phyloP scores from a whole-genome alignment of 2,888 invertebrate species.

The Andrena trimmerana region DNA sequence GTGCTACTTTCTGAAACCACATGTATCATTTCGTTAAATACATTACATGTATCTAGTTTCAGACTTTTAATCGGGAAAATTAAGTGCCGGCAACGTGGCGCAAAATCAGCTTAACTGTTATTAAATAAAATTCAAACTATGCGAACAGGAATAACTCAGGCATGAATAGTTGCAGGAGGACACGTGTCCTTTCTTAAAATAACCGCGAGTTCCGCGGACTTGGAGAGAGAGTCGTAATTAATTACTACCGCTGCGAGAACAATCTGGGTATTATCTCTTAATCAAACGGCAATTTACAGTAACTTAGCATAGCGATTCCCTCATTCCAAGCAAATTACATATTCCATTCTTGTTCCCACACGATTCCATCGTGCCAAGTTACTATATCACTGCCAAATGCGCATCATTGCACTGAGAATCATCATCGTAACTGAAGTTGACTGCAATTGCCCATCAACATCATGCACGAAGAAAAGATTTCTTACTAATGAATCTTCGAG shows the following conservation, averaged over 20 bases:
- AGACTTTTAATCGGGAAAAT: too few species aligned
- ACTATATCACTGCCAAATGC: neutral
- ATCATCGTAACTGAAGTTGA: neutral
- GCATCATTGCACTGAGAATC: neutral
- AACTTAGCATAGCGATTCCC: conserved; percentile 8
- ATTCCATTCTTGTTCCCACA: neutral
- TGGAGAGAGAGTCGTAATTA: conserved; percentile 17
- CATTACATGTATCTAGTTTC: neutral
- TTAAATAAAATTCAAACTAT: neutral
- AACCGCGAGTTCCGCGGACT: neutral
- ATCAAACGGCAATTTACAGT: conserved; percentile 19
- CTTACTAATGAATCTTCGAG: neutral
- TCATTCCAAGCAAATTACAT: neutral
- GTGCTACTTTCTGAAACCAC: neutral
- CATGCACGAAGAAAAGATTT: neutral
- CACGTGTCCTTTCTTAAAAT: neutral
- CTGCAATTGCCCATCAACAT: neutral
- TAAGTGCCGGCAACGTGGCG: too few species aligned
- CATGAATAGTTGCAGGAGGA: neutral
- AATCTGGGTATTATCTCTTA: conserved; percentile 13
- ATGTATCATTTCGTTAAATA: neutral
- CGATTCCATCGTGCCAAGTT: neutral
- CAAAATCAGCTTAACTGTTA: too few species aligned
- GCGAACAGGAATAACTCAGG: too few species aligned
- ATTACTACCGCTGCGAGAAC: conserved; percentile 7